phyloP scores from a whole-genome alignment of 2,888 invertebrate genomes.

The Neuroscelio doddi region DNA sequence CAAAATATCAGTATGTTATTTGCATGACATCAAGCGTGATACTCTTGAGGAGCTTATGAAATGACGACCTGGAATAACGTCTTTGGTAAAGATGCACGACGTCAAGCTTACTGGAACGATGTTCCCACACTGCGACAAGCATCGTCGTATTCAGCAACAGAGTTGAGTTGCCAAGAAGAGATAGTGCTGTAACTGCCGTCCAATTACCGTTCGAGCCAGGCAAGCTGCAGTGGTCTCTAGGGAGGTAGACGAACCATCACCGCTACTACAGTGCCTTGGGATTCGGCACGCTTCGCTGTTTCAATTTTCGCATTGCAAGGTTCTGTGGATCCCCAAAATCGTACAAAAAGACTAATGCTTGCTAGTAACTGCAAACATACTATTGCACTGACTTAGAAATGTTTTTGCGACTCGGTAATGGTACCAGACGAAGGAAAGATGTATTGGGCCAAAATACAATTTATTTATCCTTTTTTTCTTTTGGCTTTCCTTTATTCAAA shows the following conservation, averaged over 20 bases:
- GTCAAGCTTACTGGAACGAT: slow-evolving; percentile 29
- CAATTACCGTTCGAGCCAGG: slow-evolving; percentile 38
- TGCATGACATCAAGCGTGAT: slow-evolving; percentile 42
- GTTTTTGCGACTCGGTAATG: slow-evolving; percentile 14
- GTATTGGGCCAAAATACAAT: slow-evolving; percentile 23
- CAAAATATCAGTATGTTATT: slow-evolving; percentile 27
- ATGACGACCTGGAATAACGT: slow-evolving; percentile 25
- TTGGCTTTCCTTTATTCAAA: background rate
- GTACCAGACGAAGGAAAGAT: slow-evolving; percentile 7
- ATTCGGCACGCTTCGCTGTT: slow-evolving; percentile 42
- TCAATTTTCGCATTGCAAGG: slow-evolving; percentile 43
- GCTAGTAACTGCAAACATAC: background rate
- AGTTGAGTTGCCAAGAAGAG: slow-evolving; percentile 6
- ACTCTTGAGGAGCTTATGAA: slow-evolving; percentile 38
- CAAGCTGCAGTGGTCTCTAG: slow-evolving; percentile 22
- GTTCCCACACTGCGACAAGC: slow-evolving; percentile 11
- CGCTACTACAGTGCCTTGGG: slow-evolving; percentile 15
- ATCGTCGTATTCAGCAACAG: slow-evolving; percentile 22
- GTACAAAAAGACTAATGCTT: slow-evolving; percentile 14
- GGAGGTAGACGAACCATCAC: slow-evolving; percentile 12
- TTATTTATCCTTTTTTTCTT: slow-evolving; percentile 9
- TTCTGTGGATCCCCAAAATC: slow-evolving; percentile 30
- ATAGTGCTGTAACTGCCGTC: slow-evolving; percentile 33
- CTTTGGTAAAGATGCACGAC: slow-evolving; percentile 29
- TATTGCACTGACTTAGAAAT: slow-evolving; percentile 1